A percentile compares a stretch with the other conserved stretches of the same genome.
These are phyloP conservation scores for Phthorimaea operculella DNA, from an alignment of 1,140 invertebrate species.

Conservation along the genomic window DNA sequence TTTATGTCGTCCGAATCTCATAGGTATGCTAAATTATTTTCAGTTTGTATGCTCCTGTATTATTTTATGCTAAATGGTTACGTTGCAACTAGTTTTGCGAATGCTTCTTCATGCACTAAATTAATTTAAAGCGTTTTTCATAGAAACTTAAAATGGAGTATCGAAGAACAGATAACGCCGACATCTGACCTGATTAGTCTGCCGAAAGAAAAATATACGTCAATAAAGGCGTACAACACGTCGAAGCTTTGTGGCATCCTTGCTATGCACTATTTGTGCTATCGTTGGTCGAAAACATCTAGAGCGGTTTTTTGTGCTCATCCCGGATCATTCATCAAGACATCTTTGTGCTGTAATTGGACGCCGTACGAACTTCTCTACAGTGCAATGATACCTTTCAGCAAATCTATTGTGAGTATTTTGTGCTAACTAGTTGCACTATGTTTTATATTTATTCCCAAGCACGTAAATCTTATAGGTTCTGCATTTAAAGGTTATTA, in stretches of 20 bases:
- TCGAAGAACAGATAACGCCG: constrained; percentile 46
- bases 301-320: constrained; percentile 85
- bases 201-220: constrained; percentile 74
- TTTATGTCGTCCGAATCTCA: constrained; percentile 93
- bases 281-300: constrained; percentile 75
- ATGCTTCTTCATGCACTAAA: too few species aligned
- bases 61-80: too few species aligned
- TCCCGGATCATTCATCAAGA: constrained; percentile 92
- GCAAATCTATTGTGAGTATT: constrained; percentile 86
- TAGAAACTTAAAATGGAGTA: constrained; percentile 75
- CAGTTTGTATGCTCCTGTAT: too few species aligned
- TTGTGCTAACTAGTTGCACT: too few species aligned
- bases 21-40: constrained; percentile 80
- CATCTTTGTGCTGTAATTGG: constrained; percentile 81
- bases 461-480: too few species aligned
- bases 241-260: constrained; percentile 92
- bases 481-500: too few species aligned
- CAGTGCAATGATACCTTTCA: constrained; percentile 86
- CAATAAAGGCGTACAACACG: constrained; percentile 89
- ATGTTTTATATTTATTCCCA: too few species aligned
- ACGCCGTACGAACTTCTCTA: constrained; percentile 85
- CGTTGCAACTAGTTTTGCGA: too few species aligned
- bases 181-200: constrained; percentile 70
- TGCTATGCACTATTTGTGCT: constrained; percentile 74
- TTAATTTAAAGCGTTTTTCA: too few species aligned